These are phyloP conservation scores for Mellivora capensis DNA, from an alignment of 2,113 vertebrate genomes.

Conservation along the genomic window DNA sequence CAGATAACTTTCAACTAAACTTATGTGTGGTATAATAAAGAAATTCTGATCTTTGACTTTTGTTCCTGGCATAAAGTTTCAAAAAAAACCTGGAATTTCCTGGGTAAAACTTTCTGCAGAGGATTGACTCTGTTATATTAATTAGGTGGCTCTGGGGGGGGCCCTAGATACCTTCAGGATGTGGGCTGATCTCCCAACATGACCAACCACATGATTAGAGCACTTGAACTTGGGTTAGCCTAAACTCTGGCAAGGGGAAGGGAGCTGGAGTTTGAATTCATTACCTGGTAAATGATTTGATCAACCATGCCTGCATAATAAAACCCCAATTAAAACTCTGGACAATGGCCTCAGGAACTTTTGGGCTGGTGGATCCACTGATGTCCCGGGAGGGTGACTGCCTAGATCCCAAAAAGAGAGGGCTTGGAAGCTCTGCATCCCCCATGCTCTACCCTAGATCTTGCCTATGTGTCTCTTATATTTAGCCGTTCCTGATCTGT, in stretches of 20 bases:
- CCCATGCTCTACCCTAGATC: neutral
- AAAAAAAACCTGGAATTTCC: neutral
- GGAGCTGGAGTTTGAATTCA: neutral
- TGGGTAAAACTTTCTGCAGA: neutral
- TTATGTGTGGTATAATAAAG: neutral
- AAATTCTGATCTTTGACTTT: neutral
- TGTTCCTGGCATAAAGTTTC: neutral
- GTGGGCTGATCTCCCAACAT: neutral
- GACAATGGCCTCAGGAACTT: neutral
- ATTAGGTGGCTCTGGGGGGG: neutral
- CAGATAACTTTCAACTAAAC: neutral
- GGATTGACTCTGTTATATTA: neutral
- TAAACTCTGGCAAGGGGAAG: neutral
- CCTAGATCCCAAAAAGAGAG: neutral
- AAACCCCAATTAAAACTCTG: neutral
- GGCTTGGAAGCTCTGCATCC: neutral
- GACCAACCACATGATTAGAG: neutral
- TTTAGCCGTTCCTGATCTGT: neutral
- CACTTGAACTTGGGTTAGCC: neutral
- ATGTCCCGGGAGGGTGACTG: fast-evolving
- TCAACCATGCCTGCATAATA: neutral
- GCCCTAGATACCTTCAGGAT: neutral
- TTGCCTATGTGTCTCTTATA: neutral
- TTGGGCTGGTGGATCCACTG: neutral
- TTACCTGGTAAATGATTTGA: neutral